These are phyloP conservation scores for Holotrichia oblita DNA, from an alignment of 1,140 invertebrate species.

Conservation along the genomic window DNA sequence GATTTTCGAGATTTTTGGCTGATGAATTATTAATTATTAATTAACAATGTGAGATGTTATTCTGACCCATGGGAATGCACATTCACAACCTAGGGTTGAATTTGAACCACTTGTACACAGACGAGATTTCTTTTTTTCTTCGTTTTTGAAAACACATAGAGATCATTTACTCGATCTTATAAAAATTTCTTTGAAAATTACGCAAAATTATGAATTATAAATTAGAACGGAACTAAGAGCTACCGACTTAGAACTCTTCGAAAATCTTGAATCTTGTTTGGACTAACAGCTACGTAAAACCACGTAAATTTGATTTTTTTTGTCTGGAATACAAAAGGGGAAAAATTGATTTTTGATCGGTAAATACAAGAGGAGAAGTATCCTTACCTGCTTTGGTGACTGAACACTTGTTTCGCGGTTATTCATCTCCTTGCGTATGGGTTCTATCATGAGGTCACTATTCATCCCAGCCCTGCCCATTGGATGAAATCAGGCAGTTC, in stretches of 20 bases:
- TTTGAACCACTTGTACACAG: conserved; percentile 1
- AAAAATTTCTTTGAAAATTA: conserved; percentile 10
- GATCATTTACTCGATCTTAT: conserved; percentile 7
- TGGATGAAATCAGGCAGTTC: conserved; percentile 87
- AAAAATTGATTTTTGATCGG: not conserved
- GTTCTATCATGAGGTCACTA: conserved; percentile 34
- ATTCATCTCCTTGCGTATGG: conserved; percentile 21
- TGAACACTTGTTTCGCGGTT: conserved; percentile 15
- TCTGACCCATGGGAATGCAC: conserved; percentile 38
- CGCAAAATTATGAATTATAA: conserved; percentile 1
- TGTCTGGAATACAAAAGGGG: not conserved
- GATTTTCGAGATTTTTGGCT: conserved; percentile 17
- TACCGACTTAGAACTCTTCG: conserved; percentile 4
- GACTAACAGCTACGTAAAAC: conserved; percentile 28
- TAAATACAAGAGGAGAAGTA: not conserved
- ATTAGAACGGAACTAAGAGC: conserved; percentile 4
- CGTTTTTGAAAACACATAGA: not conserved
- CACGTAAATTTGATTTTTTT: conserved; percentile 32
- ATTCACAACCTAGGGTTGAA: conserved; percentile 37
- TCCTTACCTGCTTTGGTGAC: conserved; percentile 30
- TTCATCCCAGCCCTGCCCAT: conserved; percentile 79
- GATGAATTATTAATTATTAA: too few relatives aligned
- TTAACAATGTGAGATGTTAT: not conserved
- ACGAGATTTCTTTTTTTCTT: not conserved
- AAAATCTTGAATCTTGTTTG: conserved; percentile 23